These are phyloP conservation scores for Pelusios castaneus DNA, from an alignment of 2,113 vertebrate genomes.

Conservation along the genomic window DNA sequence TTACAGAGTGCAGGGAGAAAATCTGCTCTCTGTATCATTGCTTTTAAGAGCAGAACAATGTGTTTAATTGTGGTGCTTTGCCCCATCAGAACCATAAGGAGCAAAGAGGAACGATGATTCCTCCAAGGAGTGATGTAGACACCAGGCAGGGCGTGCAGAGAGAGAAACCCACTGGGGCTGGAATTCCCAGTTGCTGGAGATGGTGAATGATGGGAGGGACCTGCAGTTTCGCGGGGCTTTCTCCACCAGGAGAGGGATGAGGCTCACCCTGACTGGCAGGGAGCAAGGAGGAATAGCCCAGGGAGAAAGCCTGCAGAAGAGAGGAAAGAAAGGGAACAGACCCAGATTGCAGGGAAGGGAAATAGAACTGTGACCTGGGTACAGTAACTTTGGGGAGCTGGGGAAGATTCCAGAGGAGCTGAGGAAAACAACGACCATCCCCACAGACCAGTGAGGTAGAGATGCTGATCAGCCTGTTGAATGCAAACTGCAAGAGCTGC, in stretches of 20 bases:
- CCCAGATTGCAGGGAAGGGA: too few relatives aligned
- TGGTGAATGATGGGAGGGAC: neutral
- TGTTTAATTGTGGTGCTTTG: neutral
- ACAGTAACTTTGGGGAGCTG: neutral
- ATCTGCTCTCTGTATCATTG: neutral
- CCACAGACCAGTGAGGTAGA: neutral
- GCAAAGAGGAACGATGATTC: neutral
- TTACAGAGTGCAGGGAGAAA: neutral
- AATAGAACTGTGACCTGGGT: too few relatives aligned
- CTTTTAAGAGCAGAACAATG: neutral
- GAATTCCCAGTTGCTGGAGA: neutral
- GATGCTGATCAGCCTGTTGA: conserved; percentile 18
- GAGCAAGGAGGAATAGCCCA: neutral
- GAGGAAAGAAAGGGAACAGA: accelerated
- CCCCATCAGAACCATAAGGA: neutral
- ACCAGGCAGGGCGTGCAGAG: neutral
- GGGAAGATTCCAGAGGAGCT: neutral
- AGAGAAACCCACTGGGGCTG: neutral
- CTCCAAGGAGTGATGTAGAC: neutral
- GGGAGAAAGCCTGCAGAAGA: neutral
- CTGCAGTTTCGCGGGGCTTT: neutral
- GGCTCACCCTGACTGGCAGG: too few relatives aligned
- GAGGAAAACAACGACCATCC: neutral
- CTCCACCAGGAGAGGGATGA: too few relatives aligned
- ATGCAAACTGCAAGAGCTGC: neutral